A percentile compares a stretch with the other conserved stretches of the same genome.
These are phyloP conservation scores for Australoheros facetus DNA, from an alignment of 2,797 vertebrate genomes.

Conservation along the genomic window DNA sequence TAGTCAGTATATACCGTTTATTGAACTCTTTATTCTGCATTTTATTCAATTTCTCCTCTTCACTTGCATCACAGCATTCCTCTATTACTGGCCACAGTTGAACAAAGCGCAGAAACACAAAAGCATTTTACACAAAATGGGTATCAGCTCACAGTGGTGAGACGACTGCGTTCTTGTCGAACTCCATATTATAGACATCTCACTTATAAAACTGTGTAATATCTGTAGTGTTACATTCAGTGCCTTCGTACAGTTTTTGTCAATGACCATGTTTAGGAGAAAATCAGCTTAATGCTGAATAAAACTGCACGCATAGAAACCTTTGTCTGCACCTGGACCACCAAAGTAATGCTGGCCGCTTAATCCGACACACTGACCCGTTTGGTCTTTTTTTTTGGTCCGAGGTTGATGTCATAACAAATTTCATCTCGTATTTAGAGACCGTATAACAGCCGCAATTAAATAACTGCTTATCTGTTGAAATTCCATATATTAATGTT, in stretches of 20 bases:
- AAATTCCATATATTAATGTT: neutral
- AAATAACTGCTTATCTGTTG: neutral
- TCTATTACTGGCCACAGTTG: neutral
- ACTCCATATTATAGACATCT: neutral
- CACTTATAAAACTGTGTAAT: neutral
- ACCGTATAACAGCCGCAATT: neutral
- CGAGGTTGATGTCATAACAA: too few relatives aligned
- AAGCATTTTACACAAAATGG: neutral
- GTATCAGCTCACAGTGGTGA: neutral
- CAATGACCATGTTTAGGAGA: neutral
- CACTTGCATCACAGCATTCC: neutral
- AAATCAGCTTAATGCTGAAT: neutral
- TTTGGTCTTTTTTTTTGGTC: too few relatives aligned
- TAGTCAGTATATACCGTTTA: neutral
- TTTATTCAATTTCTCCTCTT: constrained; percentile 31
- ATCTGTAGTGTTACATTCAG: neutral
- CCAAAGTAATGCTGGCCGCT: neutral
- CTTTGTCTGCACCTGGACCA: neutral
- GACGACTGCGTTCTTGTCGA: neutral
- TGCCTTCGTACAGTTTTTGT: neutral
- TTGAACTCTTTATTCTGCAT: constrained; percentile 34
- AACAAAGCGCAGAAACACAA: neutral
- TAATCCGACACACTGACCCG: neutral
- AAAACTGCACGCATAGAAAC: neutral
- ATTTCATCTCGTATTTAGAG: neutral